Evolutionary conservation across 2,888 invertebrate species (phyloP), one percentile per base, ranked within the genome.

Genomic region (Furcula furcula): DNA sequence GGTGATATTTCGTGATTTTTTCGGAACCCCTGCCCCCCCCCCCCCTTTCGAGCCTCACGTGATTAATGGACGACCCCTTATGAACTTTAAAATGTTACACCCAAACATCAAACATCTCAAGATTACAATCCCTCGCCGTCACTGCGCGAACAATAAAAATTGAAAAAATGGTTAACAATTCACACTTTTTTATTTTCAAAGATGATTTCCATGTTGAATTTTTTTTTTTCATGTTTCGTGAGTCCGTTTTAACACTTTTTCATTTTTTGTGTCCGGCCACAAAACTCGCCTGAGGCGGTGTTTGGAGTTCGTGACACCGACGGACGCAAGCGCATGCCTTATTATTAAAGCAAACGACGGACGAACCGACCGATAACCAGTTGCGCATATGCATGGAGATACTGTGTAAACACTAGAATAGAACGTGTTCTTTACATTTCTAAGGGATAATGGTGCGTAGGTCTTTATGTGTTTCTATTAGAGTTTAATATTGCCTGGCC

Each of bases 281-380:
- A 55, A 52, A 57, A 61, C 59, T 41, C 50, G 65, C 71, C 64
- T 44, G 65, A 39, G 53, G 70, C 74, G 46, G 50, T 86, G 84
- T 86, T 85, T 85, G 80, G 76, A 59, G 76, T 78, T 86, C 86
- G 86, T 87, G 87, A 85, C 84, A 81, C 55, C 70, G 65, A 80
- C 54, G 69, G 64, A 67, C 76, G 76, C 77, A 58, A 64, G 74
- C 78, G 70, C 69, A 65, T 54, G 63, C n/a, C 70, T 83, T 84
- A 85, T 85, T 85, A 79, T 84, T 85, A 83, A 81, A 84, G 82
- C 81, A 87, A 86, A 86, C 68, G 72, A 74, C 71, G 67, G 67
- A 72, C 80, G 71, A 73, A 74, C 79, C 68, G 60, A 60, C 70
- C 74, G 81, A 82, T 85, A 85, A 82, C 82, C 74, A 75, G 79